Percentiles rank a stretch among this genome's conserved stretches.
These are phyloP conservation scores for Microcebus griseorufus DNA, from an alignment of 2,113 vertebrate genomes.

Conservation along the genomic window DNA sequence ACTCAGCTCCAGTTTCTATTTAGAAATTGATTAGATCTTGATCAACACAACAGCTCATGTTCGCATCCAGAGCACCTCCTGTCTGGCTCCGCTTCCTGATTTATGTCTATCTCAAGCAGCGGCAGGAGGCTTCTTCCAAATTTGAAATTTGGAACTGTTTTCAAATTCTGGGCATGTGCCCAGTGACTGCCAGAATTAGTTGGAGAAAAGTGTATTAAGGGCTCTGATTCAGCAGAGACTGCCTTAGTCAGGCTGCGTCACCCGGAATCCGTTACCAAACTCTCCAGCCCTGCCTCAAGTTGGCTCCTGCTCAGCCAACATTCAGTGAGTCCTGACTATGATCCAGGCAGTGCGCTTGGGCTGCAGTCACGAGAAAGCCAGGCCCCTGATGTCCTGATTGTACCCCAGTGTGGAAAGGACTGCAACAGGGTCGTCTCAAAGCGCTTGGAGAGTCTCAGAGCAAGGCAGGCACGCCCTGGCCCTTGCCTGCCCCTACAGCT, in stretches of 20 bases:
- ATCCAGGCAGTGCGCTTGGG: background rate
- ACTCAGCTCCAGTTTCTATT: constrained; percentile 50
- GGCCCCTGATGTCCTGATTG: fast-evolving
- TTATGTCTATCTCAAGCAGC: background rate
- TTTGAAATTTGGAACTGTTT: background rate
- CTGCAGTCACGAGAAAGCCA: background rate
- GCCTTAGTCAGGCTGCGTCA: background rate
- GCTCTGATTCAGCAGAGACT: background rate
- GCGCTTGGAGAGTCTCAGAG: fast-evolving
- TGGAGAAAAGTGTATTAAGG: background rate
- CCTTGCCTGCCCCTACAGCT: background rate
- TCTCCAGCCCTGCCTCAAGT: background rate
- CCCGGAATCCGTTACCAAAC: background rate
- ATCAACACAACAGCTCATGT: background rate
- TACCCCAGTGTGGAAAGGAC: background rate
- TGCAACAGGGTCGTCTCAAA: background rate
- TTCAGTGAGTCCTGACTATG: background rate
- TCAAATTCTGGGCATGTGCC: background rate
- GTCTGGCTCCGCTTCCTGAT: background rate
- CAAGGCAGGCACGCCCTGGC: no score
- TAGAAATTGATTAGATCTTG: constrained; percentile 58
- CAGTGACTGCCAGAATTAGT: background rate
- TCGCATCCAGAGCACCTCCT: background rate
- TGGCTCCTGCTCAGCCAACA: background rate
- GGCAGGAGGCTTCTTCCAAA: background rate